Evolutionary conservation across 2,888 invertebrate genomes (phyloP), one percentile per base, ranked within the genome.

Genomic region (Boloria euphrosyne): DNA sequence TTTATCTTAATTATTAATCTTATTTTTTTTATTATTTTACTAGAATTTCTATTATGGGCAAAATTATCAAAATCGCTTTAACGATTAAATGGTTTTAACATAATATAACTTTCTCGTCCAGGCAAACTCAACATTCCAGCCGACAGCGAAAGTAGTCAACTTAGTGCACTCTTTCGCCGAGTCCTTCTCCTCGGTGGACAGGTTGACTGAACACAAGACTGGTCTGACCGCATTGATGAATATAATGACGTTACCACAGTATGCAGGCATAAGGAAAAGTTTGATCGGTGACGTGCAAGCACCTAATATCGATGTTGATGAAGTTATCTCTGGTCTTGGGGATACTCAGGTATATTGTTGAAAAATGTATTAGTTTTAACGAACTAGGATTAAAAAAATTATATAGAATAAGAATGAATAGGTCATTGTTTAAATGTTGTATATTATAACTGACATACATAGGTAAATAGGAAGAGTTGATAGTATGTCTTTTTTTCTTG

Each of bases 61-160:
- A 31, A 27, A 31, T 7, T 31, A 2, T 31, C 6, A 31, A 31
- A 31, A 31, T 31, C 7, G 31, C 6, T 31, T 0, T 31, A 31
- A 0, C 31, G 6, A 31, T 0, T 31, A 31, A 31, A 31, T 31
- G 6, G 31, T 31, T 31, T 31, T 31, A 31, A 31, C 7, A 31
- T 7, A 38, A 38, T 38, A 2, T 7, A 38, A 13, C 52, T 50
- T 16, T 18, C 44, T 66, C 1, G 67, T 68, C 2, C 80, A 94
- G 94, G 93, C 93, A 0, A 94, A 94, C 80, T 75, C 83, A 5
- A 92, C 93, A 0, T 94, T 94, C 73, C 83, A 90, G 0, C 90
- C 92, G 55, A 83, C 94, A 76, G 81, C 87, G 27, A 86, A 88
- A 13, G 75, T 94, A 50, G 81, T 85, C 0, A 72, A 76, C 1